Percentiles rank a stretch among this genome's conserved stretches.
Conservation (phyloP, 2,113 vertebrate genomes). For the Smithornis capensis region DNA sequence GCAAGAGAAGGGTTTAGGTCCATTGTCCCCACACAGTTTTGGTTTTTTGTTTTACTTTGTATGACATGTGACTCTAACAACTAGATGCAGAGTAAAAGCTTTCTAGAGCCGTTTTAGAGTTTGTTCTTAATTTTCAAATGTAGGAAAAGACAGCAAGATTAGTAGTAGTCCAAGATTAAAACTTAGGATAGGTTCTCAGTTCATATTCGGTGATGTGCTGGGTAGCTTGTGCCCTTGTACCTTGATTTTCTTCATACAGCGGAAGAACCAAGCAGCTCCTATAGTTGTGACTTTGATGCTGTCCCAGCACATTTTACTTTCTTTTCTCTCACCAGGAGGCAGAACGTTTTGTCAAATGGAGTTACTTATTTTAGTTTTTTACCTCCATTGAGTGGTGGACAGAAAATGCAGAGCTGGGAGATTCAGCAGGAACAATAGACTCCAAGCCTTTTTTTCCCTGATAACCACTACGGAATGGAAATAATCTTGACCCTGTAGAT, state of each 20-base stretch:
- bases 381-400: not conserved
- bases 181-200: not conserved
- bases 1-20: constrained; percentile 14
- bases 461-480: not conserved
- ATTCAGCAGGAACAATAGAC: not conserved
- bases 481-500: not conserved
- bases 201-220: not conserved
- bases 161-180: not conserved
- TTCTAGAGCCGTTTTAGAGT: not conserved
- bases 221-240: not conserved
- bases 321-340: not conserved
- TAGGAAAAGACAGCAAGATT: not conserved
- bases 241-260: not conserved
- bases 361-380: not conserved
- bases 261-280: not conserved
- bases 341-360: not conserved
- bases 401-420: not conserved
- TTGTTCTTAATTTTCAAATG: not conserved
- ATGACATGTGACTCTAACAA: not conserved
- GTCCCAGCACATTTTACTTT: not conserved
- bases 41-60: not conserved
- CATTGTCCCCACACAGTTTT: not conserved
- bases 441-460: not conserved
- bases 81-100: not conserved
- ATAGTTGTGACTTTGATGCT: not conserved